A percentile compares a stretch with the other conserved stretches of the same genome.
Conservation (phyloP, 2,888 invertebrate species). For the Neoitamus cyanurus region DNA sequence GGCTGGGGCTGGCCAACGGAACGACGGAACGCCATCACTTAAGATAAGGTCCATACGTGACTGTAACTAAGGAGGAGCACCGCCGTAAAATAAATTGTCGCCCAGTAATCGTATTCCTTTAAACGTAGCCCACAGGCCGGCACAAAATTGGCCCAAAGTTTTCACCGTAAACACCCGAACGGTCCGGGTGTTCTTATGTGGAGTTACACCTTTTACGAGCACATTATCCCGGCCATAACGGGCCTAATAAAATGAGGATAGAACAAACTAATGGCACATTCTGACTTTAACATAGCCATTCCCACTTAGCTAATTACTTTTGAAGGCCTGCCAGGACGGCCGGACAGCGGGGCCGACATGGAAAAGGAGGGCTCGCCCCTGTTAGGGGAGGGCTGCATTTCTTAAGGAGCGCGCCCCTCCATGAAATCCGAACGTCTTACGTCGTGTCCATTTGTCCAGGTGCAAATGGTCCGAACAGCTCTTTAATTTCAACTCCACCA, state of each 20-base stretch:
- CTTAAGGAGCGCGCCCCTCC: background rate
- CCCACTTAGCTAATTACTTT: constrained; percentile 52
- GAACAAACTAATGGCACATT: constrained; percentile 48
- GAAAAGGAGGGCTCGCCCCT: background rate
- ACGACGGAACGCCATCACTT: constrained; percentile 38
- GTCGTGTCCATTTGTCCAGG: background rate
- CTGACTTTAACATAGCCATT: constrained; percentile 51
- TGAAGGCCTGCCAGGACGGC: constrained; percentile 3
- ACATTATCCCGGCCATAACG: constrained; percentile 51
- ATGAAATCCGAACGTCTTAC: background rate
- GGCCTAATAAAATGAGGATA: constrained; percentile 52
- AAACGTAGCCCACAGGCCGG: background rate
- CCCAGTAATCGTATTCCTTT: constrained; percentile 35
- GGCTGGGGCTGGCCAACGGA: constrained; percentile 11
- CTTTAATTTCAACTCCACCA: constrained; percentile 1
- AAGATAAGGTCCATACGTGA: constrained; percentile 50
- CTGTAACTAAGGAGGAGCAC: constrained; percentile 45
- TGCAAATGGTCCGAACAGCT: background rate
- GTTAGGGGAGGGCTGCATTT: background rate
- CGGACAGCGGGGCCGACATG: background rate
- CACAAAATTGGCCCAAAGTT: constrained; percentile 16
- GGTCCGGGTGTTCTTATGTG: background rate
- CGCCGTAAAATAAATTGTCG: constrained; percentile 50
- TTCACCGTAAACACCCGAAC: constrained; percentile 22
- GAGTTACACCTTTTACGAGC: constrained; percentile 50